Conservation (phyloP, 2,113 vertebrate genomes). For the Oenanthe oenanthe region DNA sequence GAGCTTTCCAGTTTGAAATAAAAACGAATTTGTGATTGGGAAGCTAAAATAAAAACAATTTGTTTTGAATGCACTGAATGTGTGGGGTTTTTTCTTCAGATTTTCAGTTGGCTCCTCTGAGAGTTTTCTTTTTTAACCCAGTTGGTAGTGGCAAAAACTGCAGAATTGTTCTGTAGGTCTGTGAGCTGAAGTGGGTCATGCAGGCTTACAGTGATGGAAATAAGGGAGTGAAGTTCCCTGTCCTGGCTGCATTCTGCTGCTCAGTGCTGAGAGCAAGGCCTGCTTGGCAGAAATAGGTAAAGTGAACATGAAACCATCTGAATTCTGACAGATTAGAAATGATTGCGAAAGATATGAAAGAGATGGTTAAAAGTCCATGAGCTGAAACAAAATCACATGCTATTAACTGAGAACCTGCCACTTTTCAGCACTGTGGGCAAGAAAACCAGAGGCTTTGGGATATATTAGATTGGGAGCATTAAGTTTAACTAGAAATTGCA, state of each 20-base stretch:
- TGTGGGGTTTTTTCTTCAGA: background rate
- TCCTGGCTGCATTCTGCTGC: background rate
- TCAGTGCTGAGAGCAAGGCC: background rate
- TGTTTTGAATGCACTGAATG: background rate
- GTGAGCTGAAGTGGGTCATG: background rate
- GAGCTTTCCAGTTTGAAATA: constrained; percentile 7
- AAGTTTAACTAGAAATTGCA: background rate
- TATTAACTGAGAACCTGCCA: background rate
- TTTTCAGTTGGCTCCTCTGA: background rate
- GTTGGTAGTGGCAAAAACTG: background rate
- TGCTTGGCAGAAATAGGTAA: background rate
- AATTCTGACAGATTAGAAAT: background rate
- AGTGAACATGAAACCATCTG: background rate
- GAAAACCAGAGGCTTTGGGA: background rate
- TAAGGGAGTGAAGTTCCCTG: background rate
- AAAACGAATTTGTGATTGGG: background rate
- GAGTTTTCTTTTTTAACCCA: background rate
- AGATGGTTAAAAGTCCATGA: background rate
- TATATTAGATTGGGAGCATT: background rate
- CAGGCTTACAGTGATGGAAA: background rate
- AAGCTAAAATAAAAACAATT: constrained; percentile 8
- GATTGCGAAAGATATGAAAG: background rate
- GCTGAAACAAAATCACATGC: background rate
- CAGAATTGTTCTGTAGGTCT: background rate
- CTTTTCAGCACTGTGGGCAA: background rate